A percentile compares a stretch with the other conserved stretches of the same genome.
These are phyloP conservation scores for Chrysolina haemoptera DNA, from an alignment of 2,888 invertebrate species.

Conservation along the genomic window DNA sequence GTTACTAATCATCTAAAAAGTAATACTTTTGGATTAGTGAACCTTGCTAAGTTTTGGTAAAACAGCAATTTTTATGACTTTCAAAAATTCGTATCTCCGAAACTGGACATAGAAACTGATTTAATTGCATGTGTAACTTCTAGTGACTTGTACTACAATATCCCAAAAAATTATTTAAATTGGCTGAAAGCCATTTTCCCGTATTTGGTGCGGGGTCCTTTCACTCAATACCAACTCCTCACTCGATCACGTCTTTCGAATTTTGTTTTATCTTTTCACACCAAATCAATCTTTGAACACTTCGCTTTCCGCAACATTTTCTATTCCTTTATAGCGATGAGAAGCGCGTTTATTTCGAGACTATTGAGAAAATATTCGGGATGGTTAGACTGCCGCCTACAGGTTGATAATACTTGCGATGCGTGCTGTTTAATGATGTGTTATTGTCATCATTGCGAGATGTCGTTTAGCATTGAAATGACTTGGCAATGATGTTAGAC, in stretches of 20 bases:
- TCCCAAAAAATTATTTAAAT: no score
- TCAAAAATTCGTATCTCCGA: no score
- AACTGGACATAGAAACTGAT: no score
- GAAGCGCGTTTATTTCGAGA: neutral
- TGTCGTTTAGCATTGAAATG: neutral
- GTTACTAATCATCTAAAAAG: no score
- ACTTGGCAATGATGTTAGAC: neutral
- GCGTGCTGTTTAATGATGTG: neutral
- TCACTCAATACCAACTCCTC: neutral
- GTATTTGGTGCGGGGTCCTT: no score
- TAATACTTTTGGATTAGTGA: no score
- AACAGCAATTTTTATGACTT: no score
- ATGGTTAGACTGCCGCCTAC: neutral
- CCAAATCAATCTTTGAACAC: neutral
- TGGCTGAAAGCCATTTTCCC: no score
- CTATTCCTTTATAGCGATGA: neutral
- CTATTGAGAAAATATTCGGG: slow-evolving; percentile 5
- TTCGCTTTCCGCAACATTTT: slow-evolving; percentile 2
- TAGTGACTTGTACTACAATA: no score
- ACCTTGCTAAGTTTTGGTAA: no score
- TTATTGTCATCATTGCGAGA: neutral
- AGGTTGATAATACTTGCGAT: neutral
- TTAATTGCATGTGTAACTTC: no score
- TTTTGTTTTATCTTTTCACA: neutral
- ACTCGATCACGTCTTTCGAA: neutral